Conservation (phyloP, 2,113 vertebrate genomes). For the Mesitornis unicolor region DNA sequence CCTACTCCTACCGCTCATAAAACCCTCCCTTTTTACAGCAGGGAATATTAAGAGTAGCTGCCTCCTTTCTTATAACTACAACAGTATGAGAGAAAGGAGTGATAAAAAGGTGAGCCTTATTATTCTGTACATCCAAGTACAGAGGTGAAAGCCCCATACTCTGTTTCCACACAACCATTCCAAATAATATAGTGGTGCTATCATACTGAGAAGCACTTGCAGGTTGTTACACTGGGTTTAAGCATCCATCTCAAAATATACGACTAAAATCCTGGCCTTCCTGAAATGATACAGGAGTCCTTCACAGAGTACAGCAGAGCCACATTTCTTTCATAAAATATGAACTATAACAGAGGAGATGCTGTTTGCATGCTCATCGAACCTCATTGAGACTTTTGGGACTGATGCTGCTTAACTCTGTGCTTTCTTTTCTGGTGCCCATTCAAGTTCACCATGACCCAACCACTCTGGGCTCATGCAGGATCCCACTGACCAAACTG, state of each 20-base stretch:
- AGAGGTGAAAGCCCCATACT: neutral
- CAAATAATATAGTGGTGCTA: neutral
- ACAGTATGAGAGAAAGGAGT: neutral
- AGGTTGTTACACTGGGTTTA: neutral
- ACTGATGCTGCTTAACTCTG: no score
- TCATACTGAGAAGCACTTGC: neutral
- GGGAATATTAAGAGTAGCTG: neutral
- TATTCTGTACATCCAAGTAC: neutral
- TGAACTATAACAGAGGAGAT: neutral
- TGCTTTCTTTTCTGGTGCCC: no score
- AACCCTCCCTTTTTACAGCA: neutral
- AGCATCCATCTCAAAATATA: neutral
- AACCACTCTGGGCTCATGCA: no score
- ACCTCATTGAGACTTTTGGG: no score
- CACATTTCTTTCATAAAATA: neutral
- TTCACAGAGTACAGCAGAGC: neutral
- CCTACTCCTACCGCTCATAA: neutral
- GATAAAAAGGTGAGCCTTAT: neutral
- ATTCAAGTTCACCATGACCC: no score
- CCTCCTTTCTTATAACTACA: neutral
- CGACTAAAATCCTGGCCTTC: neutral
- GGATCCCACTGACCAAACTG: no score
- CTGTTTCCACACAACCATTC: neutral
- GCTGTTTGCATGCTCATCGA: neutral
- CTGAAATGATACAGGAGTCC: neutral